Base-by-base conservation (phyloP, 2,888 invertebrate species). In the Stictocephala bisonia region DNA sequence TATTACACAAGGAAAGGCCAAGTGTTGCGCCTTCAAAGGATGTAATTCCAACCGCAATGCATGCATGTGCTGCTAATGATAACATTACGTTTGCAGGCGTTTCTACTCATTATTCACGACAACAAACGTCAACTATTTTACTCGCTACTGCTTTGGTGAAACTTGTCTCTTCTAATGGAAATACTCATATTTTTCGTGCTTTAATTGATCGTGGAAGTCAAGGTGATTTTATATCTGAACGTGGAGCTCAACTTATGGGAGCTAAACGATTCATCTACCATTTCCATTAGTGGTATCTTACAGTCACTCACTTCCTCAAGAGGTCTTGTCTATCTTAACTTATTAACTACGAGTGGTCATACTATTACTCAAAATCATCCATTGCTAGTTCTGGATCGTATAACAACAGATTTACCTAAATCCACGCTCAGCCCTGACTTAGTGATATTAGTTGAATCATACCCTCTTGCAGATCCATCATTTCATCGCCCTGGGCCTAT, bases 191-290 rank as follows among this genome's bases (percentile, higher is more conserved):
- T 51, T 51, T 51, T 11, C 22, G 51, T 26, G 51, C 51, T 3
- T 15, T 51, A 13, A 22, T 51, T 22, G 51, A 51, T n/a, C n/a
- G 15, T 3, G 13, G 51, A 4, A 51, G 51, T 24, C 22, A 24
- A 24, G 24, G 51, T 51, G 51, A 51, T 22, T 51, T 51, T 51
- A 51, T 51, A 1, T 15, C 51, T 4, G 51, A 51, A 24, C 22
- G 24, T n/a, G 51, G 26, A 2, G 51, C 24, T 11, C 51, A 51
- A 15, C 24, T 51, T 3, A 26, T 51, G 27, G 51, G 51, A 1
- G 24, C 18, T 24, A 24, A 22, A 24, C 51, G 51, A 2, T 3
- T 15, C 7, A 22, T n/a, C n/a, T n/a, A n/a, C n/a, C n/a, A n/a
- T n/a, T n/a, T n/a, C n/a, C n/a, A 51, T 2, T 22, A 24, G n/a